Evolutionary conservation across 2,888 invertebrate species (phyloP), one percentile per base, ranked within the genome.

Genomic region (Ommatoiulus sabulosus): DNA sequence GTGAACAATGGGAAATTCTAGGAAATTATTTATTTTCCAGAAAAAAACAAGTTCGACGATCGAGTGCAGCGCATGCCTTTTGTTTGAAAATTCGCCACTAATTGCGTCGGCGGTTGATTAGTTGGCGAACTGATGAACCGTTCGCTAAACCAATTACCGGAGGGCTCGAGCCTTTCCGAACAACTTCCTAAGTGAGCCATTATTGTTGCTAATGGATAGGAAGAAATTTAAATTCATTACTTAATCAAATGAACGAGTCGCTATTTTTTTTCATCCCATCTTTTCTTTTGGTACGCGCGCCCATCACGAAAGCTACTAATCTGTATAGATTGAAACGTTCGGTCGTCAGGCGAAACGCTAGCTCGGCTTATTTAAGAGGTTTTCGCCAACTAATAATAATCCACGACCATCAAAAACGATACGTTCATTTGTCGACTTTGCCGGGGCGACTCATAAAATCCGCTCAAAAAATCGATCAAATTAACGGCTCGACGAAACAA

Each of bases 51-150:
- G 35, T 35, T 35, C 57, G 17, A 57, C 15, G 17, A 17, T 57
- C 17, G 57, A 12, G 12, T 12, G n/a, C 46, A 46, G 63, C 63
- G 63, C 63, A 6, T 63, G 63, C 63, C 63, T 20, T 35, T 63
- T 63, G 63, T 63, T 63, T 63, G 63, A 63, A 20, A 35, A 63
- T 63, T 63, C 63, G 63, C 63, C 63, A 63, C 63, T 63, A 63
- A 63, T 63, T 63, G 63, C 63, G n/a, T 63, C 63, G 63, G 63
- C 63, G 63, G 63, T 63, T 63, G 63, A 63, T 63, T 63, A 63
- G 63, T 8, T 63, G 63, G 63, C 20, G 63, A 63, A 63, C 12
- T 63, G 63, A 63, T 63, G 63, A 63, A 63, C 63, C 63, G 63
- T 63, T 20, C 63, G 20, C 63, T 63, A 63, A 63, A 63, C 63